phyloP scores from a whole-genome alignment of 2,888 invertebrate genomes.

The Ethmia dodecea region DNA sequence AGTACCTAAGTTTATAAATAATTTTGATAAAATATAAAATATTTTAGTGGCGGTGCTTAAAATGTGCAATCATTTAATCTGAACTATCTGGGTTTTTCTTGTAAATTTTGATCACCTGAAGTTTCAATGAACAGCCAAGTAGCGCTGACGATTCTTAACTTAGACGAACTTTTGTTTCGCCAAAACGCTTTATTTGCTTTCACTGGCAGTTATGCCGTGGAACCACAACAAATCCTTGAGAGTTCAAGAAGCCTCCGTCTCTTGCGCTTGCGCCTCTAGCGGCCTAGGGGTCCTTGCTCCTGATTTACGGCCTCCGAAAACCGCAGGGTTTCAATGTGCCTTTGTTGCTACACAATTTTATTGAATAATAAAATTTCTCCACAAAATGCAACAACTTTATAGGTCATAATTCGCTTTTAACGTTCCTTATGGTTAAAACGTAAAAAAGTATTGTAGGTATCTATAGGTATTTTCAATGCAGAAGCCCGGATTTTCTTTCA shows the following conservation, averaged over 20 bases:
- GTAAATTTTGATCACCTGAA: too few relatives aligned
- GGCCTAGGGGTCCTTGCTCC: constrained; percentile 58
- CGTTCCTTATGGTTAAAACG: constrained; percentile 37
- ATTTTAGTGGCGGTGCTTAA: too few relatives aligned
- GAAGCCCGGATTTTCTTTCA: too few relatives aligned
- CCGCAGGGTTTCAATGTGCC: constrained; percentile 71
- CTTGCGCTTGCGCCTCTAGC: constrained; percentile 24
- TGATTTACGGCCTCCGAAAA: constrained; percentile 71
- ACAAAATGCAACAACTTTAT: constrained; percentile 69
- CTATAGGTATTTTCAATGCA: too few relatives aligned
- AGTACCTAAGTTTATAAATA: too few relatives aligned
- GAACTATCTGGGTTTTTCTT: too few relatives aligned
- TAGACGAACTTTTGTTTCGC: too few relatives aligned
- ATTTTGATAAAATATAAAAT: too few relatives aligned
- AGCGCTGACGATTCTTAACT: too few relatives aligned
- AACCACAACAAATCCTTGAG: constrained; percentile 68
- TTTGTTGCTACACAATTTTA: constrained; percentile 69
- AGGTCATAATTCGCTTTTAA: constrained; percentile 67
- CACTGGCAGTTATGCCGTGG: constrained; percentile 24
- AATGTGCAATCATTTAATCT: too few relatives aligned
- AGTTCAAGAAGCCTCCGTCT: constrained; percentile 63
- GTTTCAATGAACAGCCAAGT: too few relatives aligned
- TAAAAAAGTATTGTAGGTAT: constrained; percentile 11
- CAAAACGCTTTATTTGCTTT: constrained; percentile 16
- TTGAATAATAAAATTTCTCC: constrained; percentile 74